Conservation (phyloP, 2,888 invertebrate genomes). For the Tenthredo scrophulariae region DNA sequence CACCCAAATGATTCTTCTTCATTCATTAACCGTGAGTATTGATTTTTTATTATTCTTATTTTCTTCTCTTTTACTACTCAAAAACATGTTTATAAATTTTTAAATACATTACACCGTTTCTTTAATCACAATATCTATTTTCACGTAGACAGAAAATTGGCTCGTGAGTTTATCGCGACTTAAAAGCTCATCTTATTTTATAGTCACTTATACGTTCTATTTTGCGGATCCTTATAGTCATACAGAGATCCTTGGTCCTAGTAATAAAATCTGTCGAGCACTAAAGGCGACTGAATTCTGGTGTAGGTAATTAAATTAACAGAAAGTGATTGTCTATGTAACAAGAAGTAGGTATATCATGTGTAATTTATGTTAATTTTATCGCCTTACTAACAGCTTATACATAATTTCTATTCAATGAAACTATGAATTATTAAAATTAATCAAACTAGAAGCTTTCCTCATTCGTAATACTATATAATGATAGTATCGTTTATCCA, state of each 20-base stretch:
- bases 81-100: neutral
- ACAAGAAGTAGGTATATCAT: neutral
- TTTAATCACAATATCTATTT: neutral
- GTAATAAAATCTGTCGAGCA: neutral
- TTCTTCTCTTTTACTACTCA: neutral
- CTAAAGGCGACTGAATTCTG: neutral
- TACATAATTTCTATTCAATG: neutral
- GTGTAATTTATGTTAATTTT: constrained; percentile 11
- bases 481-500: neutral
- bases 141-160: neutral
- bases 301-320: constrained; percentile 7
- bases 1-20: neutral
- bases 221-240: neutral
- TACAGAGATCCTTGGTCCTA: neutral
- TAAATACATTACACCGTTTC: neutral
- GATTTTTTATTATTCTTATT: neutral
- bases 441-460: constrained; percentile 8
- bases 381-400: constrained; percentile 25
- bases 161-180: neutral
- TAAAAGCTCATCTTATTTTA: neutral
- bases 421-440: constrained; percentile 1
- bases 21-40: neutral
- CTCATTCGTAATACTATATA: neutral
- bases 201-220: constrained; percentile 1
- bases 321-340: constrained; percentile 4